phyloP scores from a whole-genome alignment of 1,140 invertebrate species.

The Gryllus bimaculatus region DNA sequence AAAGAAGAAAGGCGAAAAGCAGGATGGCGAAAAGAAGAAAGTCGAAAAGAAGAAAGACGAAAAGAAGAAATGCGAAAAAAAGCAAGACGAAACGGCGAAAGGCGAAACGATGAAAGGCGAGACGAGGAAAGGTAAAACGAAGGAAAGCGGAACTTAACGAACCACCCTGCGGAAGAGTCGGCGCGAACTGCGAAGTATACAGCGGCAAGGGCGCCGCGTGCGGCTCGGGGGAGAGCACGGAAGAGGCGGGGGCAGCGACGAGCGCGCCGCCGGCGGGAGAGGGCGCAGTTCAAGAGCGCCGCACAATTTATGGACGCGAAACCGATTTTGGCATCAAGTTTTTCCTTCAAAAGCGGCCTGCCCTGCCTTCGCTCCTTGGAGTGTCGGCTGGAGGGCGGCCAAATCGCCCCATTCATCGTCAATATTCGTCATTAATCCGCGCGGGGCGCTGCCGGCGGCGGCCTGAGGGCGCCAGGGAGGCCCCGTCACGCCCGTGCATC shows the following conservation, averaged over 20 bases:
- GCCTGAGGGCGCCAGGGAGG: background rate
- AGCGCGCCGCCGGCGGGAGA: background rate
- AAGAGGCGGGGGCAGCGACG: background rate
- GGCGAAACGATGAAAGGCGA: too few relatives aligned
- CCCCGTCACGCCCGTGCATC: background rate
- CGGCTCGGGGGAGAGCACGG: background rate
- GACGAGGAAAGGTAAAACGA: too few relatives aligned
- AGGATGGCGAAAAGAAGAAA: too few relatives aligned
- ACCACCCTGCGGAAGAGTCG: too few relatives aligned
- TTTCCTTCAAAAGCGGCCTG: background rate
- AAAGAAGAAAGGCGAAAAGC: too few relatives aligned
- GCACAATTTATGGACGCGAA: background rate
- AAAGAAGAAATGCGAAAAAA: too few relatives aligned
- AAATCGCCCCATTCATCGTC: slow-evolving; percentile 3
- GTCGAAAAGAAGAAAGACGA: too few relatives aligned
- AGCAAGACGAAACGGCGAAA: too few relatives aligned
- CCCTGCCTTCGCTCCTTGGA: background rate
- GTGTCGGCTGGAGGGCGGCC: background rate
- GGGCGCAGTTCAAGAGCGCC: background rate
- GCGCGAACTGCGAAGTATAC: too few relatives aligned
- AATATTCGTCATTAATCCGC: background rate
- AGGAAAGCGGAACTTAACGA: too few relatives aligned
- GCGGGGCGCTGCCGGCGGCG: background rate
- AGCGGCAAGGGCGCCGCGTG: too few relatives aligned
- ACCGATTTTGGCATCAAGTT: background rate